Conservation (phyloP, 2,797 vertebrate species). For the Spatula clypeata region DNA sequence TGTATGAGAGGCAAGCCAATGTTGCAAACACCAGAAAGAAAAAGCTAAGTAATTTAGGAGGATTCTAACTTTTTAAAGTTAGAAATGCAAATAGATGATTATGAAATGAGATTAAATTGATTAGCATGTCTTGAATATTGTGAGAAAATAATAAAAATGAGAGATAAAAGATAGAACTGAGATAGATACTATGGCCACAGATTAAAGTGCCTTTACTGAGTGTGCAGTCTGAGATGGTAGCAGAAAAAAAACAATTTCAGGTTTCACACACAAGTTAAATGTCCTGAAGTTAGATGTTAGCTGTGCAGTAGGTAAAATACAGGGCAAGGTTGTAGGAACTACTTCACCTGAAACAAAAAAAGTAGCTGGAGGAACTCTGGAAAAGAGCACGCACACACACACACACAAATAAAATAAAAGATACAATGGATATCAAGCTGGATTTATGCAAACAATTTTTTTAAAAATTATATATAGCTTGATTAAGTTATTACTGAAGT, state of each 20-base stretch:
- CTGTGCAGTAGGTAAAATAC: not conserved
- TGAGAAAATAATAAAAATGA: not conserved
- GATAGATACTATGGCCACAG: not conserved
- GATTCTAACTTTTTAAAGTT: not conserved
- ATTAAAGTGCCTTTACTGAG: not conserved
- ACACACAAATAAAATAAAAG: not conserved
- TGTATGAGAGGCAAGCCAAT: not conserved
- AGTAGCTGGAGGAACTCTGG: not conserved
- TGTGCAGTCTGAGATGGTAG: not conserved
- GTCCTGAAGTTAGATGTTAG: not conserved
- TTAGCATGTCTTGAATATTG: not conserved
- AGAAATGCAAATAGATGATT: not conserved
- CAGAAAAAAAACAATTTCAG: not conserved
- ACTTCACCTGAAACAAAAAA: not conserved
- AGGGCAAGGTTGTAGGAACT: not conserved
- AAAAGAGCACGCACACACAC: not conserved
- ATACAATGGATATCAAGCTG: not conserved
- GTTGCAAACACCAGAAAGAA: not conserved
- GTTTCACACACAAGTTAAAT: not conserved
- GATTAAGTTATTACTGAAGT: not conserved
- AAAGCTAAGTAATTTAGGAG: not conserved
- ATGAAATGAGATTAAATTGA: constrained; percentile 17
- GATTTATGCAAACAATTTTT: not conserved
- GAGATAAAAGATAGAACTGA: not conserved
- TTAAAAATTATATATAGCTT: not conserved